Base-by-base conservation (phyloP, 2,113 vertebrate genomes). In the Corythoichthys intestinalis region DNA sequence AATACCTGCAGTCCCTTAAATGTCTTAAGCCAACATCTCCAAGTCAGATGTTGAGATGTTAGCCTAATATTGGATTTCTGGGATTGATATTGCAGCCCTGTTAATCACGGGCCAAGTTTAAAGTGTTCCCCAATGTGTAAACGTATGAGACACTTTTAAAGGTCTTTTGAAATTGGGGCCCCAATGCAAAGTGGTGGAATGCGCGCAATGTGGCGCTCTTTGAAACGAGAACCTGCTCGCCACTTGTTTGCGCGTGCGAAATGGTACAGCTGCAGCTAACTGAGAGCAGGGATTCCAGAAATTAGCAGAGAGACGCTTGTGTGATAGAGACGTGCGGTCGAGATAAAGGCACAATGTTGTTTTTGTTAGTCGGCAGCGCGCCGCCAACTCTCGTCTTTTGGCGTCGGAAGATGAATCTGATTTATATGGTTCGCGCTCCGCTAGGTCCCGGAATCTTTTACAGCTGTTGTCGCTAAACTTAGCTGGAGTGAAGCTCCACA, bases 151-250 rank as follows among this genome's bases (percentile, higher is more conserved):
- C 90, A 89, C 85, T 88, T 90, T 88, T 91, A 90, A 89, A 87
- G 84, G 70, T 69, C 72, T 88, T 92, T 91, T 92, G 90, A 91
- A 88, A 79, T 77, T 48, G 76, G 76, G 75, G 89, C 81, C 83
- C 77, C 76, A 81, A 71, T 75, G 82, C 62, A 34, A 86, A 90
- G 84, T 88, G 60, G 71, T 76, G 76, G 88, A 91, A 91, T 91
- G 86, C 69, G 71, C 84, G 80, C 83, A 82, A 77, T 84, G 70
- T 83, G 77, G 67, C 15, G 52, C 67, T 70, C 90, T 91, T 91
- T 91, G 89, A 92, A 91, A 89, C 82, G 83, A 83, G 90, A 91
- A 91, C 90, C 90, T 91, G 91, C 88, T 90, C 65, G 78, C 90
- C 91, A 92, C 90, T 90, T 91, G 91, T 91, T 86, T 66, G 37